Percentiles rank a stretch among this genome's conserved stretches.
phyloP scores from a whole-genome alignment of 37 sponge, comb jelly and placozoan genomes.

The Trichoplax adhaerens region DNA sequence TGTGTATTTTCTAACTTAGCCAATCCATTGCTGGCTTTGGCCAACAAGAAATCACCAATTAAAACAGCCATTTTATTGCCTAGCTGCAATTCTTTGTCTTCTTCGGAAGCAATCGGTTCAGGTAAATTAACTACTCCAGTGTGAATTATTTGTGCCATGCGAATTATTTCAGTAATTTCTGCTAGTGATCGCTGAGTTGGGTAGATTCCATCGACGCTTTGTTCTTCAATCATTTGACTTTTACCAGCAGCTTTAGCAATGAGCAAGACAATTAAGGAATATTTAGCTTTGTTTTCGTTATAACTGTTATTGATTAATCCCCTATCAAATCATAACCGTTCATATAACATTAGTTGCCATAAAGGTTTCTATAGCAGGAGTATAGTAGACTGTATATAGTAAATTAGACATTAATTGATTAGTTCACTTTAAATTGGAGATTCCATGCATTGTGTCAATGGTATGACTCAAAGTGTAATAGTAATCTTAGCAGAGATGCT shows the following conservation, averaged over 20 bases:
- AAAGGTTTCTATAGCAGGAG: too few relatives aligned
- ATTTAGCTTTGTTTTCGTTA: too few relatives aligned
- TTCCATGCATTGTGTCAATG: too few relatives aligned
- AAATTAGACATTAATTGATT: too few relatives aligned
- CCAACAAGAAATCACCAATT: constrained; percentile 29
- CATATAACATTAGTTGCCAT: too few relatives aligned
- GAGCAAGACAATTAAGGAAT: constrained; percentile 16
- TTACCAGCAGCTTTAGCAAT: constrained; percentile 5
- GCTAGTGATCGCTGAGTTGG: constrained; percentile 24
- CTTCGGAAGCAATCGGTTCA: not conserved
- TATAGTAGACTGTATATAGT: too few relatives aligned
- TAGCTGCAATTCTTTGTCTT: constrained; percentile 9
- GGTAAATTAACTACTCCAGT: constrained; percentile 10
- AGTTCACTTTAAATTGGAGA: too few relatives aligned
- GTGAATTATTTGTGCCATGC: constrained; percentile 18
- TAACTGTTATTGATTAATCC: too few relatives aligned
- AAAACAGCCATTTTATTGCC: constrained; percentile 31
- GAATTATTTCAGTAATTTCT: constrained; percentile 27
- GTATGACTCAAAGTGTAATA: too few relatives aligned
- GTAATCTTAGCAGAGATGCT: too few relatives aligned
- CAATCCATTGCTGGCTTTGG: constrained; percentile 24
- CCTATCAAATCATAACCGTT: too few relatives aligned
- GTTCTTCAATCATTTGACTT: too few relatives aligned
- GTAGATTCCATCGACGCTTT: constrained; percentile 15
- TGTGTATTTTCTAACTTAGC: constrained; percentile 19